These are phyloP conservation scores for Cheilosia grossa DNA, from an alignment of 2,888 invertebrate species.

Conservation along the genomic window DNA sequence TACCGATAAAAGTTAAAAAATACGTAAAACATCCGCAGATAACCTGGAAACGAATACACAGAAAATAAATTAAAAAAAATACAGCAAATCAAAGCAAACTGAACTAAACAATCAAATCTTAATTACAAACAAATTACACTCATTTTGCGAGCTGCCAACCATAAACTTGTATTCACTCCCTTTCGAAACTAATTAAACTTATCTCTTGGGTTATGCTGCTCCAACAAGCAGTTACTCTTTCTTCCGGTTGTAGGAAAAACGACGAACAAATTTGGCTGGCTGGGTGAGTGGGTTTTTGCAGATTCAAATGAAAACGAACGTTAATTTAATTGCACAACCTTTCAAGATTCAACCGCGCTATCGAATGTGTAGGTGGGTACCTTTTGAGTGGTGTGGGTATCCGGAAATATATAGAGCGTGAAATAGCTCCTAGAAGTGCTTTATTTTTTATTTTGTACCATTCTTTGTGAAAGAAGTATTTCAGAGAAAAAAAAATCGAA, in stretches of 20 bases:
- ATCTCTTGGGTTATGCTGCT: constrained; percentile 49
- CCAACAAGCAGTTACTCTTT: constrained; percentile 35
- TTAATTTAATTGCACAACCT: constrained; percentile 65
- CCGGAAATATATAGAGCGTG: constrained; percentile 48
- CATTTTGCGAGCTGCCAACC: constrained; percentile 72
- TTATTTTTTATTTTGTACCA: constrained; percentile 3
- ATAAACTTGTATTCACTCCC: constrained; percentile 73
- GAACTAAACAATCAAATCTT: constrained; percentile 70
- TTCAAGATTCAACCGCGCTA: constrained; percentile 51
- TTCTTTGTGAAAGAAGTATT: constrained; percentile 2
- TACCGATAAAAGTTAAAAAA: constrained; percentile 19
- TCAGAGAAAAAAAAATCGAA: constrained; percentile 23
- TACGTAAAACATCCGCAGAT: constrained; percentile 35
- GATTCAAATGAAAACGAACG: constrained; percentile 60
- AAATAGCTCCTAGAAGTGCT: neutral
- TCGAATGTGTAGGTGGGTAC: constrained; percentile 8
- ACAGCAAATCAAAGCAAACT: constrained; percentile 23
- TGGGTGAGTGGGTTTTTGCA: constrained; percentile 1
- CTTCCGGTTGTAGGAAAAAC: constrained; percentile 27
- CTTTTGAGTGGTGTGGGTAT: neutral
- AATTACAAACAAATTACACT: constrained; percentile 72
- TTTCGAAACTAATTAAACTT: constrained; percentile 71
- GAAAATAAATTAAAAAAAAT: neutral
- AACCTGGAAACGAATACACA: constrained; percentile 18
- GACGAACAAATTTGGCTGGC: constrained; percentile 10